Base-by-base conservation (phyloP, 2,888 invertebrate species). In the Aphodius sticticus region DNA sequence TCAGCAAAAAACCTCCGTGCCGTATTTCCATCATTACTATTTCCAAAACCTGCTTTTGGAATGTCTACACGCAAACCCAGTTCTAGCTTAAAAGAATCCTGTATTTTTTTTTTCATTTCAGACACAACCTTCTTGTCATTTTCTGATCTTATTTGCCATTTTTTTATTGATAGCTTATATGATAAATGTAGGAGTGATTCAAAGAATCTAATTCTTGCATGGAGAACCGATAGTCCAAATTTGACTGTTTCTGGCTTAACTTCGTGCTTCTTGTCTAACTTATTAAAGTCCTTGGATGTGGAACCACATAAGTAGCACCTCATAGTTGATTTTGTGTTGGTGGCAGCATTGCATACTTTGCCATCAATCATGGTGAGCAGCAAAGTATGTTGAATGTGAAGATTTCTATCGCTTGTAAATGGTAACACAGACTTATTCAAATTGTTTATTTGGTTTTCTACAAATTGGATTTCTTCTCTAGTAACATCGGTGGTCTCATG, bases 1-100 rank as follows among this genome's bases (percentile, higher is more conserved):
- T 84, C 78, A 9, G 74, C 74, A 69, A 86, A 85, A 82, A 85
- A 85, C 70, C 84, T 78, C 70, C 84, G 78, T 6, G 83, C 80
- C 14, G 85, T 86, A 78, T 86, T 87, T 0, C 85, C 85, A 79
- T 85, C 85, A 84, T 86, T 86, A 0, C 83, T 83, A 76, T 84
- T 85, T 6, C 85, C 85, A 80, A 83, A 84, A 9, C 83, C 84
- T n/a, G 82, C 80, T 80, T 85, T 86, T 16, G 85, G 85, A 26
- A 86, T 80, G 86, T 86, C 86, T 72, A 84, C 86, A 82, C 82
- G 53, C 69, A 86, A 78, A 12, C 85, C 84, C 70, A 83, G 81
- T 82, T 85, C 71, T 84, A 81, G 70, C 80, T 81, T 82, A 69
- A 82, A 83, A 6, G 69, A 15, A 69, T 70, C 16, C 75, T 82